Percentiles rank a stretch among this genome's conserved stretches.
phyloP scores from a whole-genome alignment of 2,113 vertebrate genomes.

The Thunnus thynnus region DNA sequence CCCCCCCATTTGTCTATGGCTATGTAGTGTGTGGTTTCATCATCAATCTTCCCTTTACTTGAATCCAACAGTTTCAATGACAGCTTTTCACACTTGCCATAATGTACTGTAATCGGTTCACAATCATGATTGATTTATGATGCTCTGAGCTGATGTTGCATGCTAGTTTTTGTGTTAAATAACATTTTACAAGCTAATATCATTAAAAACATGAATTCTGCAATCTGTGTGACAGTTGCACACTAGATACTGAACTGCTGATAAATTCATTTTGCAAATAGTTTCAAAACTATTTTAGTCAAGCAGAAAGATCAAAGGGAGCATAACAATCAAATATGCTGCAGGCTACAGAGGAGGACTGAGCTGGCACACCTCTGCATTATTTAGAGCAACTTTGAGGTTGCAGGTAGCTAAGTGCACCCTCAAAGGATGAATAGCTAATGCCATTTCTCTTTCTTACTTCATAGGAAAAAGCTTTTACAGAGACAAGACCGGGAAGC shows the following conservation, averaged over 20 bases:
- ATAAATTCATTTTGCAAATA: not conserved
- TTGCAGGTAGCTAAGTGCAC: conserved; percentile 58
- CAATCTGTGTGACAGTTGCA: not conserved
- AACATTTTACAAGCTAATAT: not conserved
- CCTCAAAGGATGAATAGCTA: conserved; percentile 63
- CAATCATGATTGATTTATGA: not conserved
- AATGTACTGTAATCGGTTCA: not conserved
- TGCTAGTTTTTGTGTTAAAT: not conserved
- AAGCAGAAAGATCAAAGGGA: conserved; percentile 21
- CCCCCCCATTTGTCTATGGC: not conserved
- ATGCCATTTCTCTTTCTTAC: conserved; percentile 51
- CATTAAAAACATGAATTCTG: not conserved
- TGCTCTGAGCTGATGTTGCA: not conserved
- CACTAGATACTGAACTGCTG: not conserved
- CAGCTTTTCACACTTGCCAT: not conserved
- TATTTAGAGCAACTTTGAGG: conserved; percentile 57
- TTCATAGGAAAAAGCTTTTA: conserved; percentile 20
- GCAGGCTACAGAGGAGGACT: conserved; percentile 33
- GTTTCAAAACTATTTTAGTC: conserved; percentile 24
- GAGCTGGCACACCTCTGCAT: conserved; percentile 51
- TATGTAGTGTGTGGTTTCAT: not conserved
- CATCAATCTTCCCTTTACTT: not conserved
- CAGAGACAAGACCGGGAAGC: not conserved
- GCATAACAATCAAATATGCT: not conserved
- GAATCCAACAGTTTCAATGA: not conserved